Evolutionary conservation across 2,888 invertebrate species (phyloP), one percentile per base, ranked within the genome.

Genomic region (Melikaiella ostensackeni): DNA sequence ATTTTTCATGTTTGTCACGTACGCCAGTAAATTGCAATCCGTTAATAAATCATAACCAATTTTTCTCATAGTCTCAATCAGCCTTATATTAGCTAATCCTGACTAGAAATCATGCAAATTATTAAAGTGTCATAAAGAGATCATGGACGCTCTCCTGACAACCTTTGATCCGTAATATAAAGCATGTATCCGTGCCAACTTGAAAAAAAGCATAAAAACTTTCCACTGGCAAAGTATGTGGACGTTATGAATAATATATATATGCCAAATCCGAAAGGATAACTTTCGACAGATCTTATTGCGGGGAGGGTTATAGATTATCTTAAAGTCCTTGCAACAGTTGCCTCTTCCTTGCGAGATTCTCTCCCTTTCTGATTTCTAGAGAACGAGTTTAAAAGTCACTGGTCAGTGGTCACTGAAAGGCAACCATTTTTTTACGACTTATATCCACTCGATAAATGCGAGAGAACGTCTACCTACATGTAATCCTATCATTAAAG

Each of bases 301-400:
- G 57, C 70, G 63, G 75, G 78, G 62, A 76, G 75, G 55, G 80
- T 82, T 77, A 81, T 83, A 81, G 80, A 82, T 84, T 77, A 84
- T 84, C 77, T 83, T 84, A 77, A 80, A 85, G 85, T 87, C 85
- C 85, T 85, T 85, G 87, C 83, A 83, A 80, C 76, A 80, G 78
- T 84, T 85, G 82, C 75, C 82, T 84, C 85, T 84, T 84, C 84
- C 82, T 87, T 85, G 83, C 86, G 83, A 85, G 86, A 87, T 78
- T 80, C 80, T 80, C 75, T 77, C 75, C 77, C 75, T 16, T 11
- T 21, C 27, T 27, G 57, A 27, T 27, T 59, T 50, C 70, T 70
- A 50, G 46, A 42, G 27, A 70, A 50, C 66, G 27, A 50, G 66
- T 42, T 9, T 42, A 64, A 42, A 16, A 64, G 19, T 66, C 21